Evolutionary conservation across 2,113 vertebrate genomes (phyloP).

Genomic region (cat (Felis catus)): F.catus_Fca126_mat1.0 CM031428.1:31576001-31576500

Average conservation of each 20-base stretch:
- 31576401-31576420: not conserved
- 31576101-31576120: not conserved
- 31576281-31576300: not conserved
- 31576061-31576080: not conserved
- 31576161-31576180: not conserved
- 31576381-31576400: not conserved
- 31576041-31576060: not conserved
- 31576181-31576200: not conserved
- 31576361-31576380: not conserved
- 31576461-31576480: too few species aligned
- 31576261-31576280: not conserved
- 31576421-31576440: not conserved
- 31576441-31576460: too few species aligned
- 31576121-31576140: not conserved
- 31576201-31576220: not conserved
- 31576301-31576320: not conserved
- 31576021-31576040: not conserved
- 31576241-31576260: not conserved
- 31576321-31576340: not conserved
- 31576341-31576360: not conserved
- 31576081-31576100: not conserved
- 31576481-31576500: too few species aligned
- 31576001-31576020: conserved; percentile 26
- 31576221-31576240: not conserved
- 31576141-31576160: not conserved